These are phyloP conservation scores for Zelostemma sp. DNA, from an alignment of 1,140 invertebrate genomes.

Conservation along the genomic window DNA sequence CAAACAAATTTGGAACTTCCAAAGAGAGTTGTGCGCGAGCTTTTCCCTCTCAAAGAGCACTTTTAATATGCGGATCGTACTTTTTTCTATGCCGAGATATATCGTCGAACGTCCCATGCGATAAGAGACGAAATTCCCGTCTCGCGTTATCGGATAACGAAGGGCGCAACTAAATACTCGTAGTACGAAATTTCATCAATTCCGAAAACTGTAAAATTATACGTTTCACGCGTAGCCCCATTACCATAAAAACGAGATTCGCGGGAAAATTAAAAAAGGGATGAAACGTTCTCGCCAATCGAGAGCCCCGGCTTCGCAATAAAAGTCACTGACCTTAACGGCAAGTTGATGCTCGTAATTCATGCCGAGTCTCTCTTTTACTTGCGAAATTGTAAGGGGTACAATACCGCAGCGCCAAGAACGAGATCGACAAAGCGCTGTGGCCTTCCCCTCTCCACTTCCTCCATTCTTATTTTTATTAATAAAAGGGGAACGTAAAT, in stretches of 20 bases:
- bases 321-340: neutral
- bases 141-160: too few species aligned
- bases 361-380: neutral
- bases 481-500: neutral
- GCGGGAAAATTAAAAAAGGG: neutral
- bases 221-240: neutral
- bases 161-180: too few species aligned
- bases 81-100: too few species aligned
- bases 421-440: conserved; percentile 1
- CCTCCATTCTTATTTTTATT: conserved; percentile 3
- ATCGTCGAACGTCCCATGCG: too few species aligned
- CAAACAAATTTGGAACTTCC: conserved; percentile 1
- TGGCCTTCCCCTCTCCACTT: neutral
- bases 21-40: too few species aligned
- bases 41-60: neutral
- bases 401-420: neutral
- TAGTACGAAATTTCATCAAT: too few species aligned
- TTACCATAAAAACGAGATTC: neutral
- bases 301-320: neutral
- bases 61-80: neutral
- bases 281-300: neutral
- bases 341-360: neutral
- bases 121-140: too few species aligned
- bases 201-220: too few species aligned
- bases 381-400: neutral